phyloP scores from a whole-genome alignment of 2,797 vertebrate genomes.

The Discoglossus pictus region DNA sequence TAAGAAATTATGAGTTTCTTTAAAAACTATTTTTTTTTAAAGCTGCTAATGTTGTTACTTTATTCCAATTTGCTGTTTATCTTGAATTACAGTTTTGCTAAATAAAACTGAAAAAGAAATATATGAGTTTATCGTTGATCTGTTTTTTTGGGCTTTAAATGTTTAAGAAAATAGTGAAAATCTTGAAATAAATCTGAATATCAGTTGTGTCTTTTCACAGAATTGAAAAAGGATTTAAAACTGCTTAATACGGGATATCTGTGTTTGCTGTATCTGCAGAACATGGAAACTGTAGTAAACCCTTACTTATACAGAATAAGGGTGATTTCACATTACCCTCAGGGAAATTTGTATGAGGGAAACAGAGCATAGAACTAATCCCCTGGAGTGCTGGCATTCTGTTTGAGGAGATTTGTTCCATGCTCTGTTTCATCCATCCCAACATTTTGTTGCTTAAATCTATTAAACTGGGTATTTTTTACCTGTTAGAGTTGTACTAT shows the following conservation, averaged over 20 bases:
- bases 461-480: conserved; percentile 50
- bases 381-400: conserved; percentile 58
- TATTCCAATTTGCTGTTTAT: too few relatives aligned
- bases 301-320: conserved; percentile 50
- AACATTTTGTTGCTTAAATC: conserved; percentile 57
- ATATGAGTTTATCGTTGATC: too few relatives aligned
- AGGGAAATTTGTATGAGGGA: conserved; percentile 57
- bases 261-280: conserved; percentile 50
- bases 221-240: conserved; percentile 27
- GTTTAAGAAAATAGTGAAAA: too few relatives aligned
- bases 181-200: too few relatives aligned
- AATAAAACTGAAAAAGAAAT: too few relatives aligned
- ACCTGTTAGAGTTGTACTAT: conserved; percentile 48
- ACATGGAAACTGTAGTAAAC: conserved; percentile 52
- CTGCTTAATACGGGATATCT: conserved; percentile 51
- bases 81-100: too few relatives aligned
- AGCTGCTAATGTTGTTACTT: too few relatives aligned
- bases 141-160: too few relatives aligned
- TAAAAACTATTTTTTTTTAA: too few relatives aligned
- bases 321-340: conserved; percentile 55
- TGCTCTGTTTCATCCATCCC: conserved; percentile 62
- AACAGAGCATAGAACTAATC: conserved; percentile 65
- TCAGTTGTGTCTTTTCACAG: background rate
- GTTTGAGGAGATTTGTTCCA: conserved; percentile 63
- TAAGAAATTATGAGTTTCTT: too few relatives aligned